Percentiles rank a stretch among this genome's conserved stretches.
phyloP scores from a whole-genome alignment of 1,140 invertebrate species.

The Glossosoma conforme region DNA sequence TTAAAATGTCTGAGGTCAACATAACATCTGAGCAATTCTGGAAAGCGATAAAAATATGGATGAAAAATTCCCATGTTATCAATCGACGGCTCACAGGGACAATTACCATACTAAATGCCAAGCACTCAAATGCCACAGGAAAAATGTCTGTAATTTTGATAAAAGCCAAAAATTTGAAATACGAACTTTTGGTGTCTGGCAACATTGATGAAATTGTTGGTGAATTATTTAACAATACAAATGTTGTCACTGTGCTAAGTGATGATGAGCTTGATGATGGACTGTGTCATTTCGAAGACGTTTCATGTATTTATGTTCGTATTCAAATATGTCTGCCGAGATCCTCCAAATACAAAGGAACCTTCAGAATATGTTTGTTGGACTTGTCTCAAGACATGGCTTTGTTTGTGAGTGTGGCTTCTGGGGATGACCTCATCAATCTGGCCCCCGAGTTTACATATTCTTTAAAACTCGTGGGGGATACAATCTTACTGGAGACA shows the following conservation, averaged over 20 bases:
- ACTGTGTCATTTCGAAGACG: constrained; percentile 4
- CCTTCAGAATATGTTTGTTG: constrained; percentile 15
- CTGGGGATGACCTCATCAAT: constrained; percentile 7
- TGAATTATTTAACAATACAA: neutral
- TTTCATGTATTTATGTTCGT: constrained; percentile 12
- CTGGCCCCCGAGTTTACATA: constrained; percentile 20
- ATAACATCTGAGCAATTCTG: constrained; percentile 17
- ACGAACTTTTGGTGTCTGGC: too few species aligned
- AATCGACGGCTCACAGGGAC: constrained; percentile 26
- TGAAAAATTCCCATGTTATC: constrained; percentile 27
- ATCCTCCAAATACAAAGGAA: constrained; percentile 15
- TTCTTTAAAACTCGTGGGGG: constrained; percentile 11
- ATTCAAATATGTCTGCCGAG: constrained; percentile 23
- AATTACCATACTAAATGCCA: constrained; percentile 1
- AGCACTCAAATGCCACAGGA: too few species aligned
- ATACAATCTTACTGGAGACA: constrained; percentile 7
- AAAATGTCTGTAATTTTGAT: too few species aligned
- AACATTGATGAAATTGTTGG: too few species aligned
- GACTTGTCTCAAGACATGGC: constrained; percentile 5
- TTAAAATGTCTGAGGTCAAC: too few species aligned
- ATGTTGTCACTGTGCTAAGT: constrained; percentile 5
- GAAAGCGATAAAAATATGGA: constrained; percentile 25
- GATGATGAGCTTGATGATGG: constrained; percentile 21
- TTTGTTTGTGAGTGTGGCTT: constrained; percentile 17
- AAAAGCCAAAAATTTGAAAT: too few species aligned